Base-by-base conservation (phyloP, 2,113 vertebrate genomes). In the Ancistrus triradiatus region DNA sequence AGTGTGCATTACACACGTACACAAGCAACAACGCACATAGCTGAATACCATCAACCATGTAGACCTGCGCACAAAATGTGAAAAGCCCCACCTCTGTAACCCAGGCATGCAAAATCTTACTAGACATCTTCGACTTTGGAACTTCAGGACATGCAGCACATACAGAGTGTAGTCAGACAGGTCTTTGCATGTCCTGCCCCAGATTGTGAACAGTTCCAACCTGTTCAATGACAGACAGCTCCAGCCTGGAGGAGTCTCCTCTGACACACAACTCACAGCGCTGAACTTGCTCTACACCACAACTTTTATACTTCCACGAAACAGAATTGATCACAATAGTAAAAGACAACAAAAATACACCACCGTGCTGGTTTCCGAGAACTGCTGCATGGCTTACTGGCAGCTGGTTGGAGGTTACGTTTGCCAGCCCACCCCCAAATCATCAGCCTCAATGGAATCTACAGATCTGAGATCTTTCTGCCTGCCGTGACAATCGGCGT, bases 161-260 rank as follows among this genome's bases (percentile, higher is more conserved):
- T 63, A 53, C 46, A 46, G 51, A 59, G 49, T 66, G 44, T 19
- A 72, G 4, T 63, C 62, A 61, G 73, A 68, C 85, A 85, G 77
- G 86, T 85, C 79, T 76, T 78, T 79, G 77, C 86, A 75, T 87
- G 86, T 74, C 83, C 70, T 56, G 44, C 65, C 76, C 59, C 51
- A 70, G 75, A 60, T 68, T 66, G 70, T 80, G 66, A 77, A 78
- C 70, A 74, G 76, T 81, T 74, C 77, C 58, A 82, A 84, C 80
- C 75, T 79, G 83, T 78, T 83, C 73, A 76, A 61, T 70, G 72
- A 66, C 76, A 74, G 69, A 64, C 68, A 59, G 63, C 61, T 28
- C 21, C 31, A 50, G 59, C 52, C 53, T 24, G 31, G 59, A 66
- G 7, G 24, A 49, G 50, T 44, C 59, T 62, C 42, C 27, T 3